Evolutionary conservation across 1,140 invertebrate genomes (phyloP).

Genomic region (Gerris buenoi): DNA sequence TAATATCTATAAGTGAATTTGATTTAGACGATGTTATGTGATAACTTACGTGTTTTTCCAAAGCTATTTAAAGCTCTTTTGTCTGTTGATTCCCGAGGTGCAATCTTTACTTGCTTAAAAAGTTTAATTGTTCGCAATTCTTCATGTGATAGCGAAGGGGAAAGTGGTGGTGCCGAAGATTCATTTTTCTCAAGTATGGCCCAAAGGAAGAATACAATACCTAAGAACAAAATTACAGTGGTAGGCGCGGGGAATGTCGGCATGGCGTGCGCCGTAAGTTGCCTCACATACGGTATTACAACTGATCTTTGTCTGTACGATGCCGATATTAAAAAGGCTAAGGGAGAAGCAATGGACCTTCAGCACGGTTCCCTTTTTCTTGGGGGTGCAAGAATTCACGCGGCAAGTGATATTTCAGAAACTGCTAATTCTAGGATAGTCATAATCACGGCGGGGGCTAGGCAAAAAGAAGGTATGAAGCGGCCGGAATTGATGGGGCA

Average conservation of each 20-base stretch:
- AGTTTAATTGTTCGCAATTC: too few species aligned
- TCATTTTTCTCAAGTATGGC: not conserved
- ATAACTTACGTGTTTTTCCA: too few species aligned
- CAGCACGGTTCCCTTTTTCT: constrained; percentile 76
- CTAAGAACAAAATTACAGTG: not conserved
- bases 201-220: not conserved
- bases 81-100: too few species aligned
- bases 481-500: constrained; percentile 68
- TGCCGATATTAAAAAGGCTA: constrained; percentile 61
- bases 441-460: constrained; percentile 73
- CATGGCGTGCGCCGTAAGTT: not conserved
- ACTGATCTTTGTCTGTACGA: constrained; percentile 70
- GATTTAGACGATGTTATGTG: too few species aligned
- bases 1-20: too few species aligned
- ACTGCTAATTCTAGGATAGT: constrained; percentile 66
- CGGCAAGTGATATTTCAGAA: constrained; percentile 47
- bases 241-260: not conserved
- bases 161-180: not conserved
- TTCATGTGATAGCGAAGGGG: not conserved
- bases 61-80: too few species aligned
- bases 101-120: too few species aligned
- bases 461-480: constrained; percentile 73
- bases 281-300: constrained; percentile 38
- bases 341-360: constrained; percentile 76
- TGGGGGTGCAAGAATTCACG: constrained; percentile 34